Conservation (phyloP, 1,140 invertebrate species). For the Nomia melanderi region DNA sequence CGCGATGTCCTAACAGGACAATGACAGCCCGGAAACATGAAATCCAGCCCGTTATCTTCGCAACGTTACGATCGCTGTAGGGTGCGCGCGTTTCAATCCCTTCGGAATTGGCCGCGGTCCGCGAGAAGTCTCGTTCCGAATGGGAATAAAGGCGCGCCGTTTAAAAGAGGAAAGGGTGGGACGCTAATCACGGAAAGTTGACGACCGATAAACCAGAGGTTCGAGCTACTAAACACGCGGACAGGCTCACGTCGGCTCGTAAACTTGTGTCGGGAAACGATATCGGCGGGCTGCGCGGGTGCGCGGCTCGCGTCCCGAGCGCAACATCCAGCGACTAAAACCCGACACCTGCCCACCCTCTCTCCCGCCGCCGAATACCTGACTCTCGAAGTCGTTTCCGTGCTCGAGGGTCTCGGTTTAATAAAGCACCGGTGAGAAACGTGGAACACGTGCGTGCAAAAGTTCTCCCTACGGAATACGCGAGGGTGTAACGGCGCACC, state of each 20-base stretch:
- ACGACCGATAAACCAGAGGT: constrained; percentile 59
- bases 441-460: constrained; percentile 67
- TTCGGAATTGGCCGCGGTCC: not conserved
- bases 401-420: constrained; percentile 46
- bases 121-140: not conserved
- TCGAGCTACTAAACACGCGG: constrained; percentile 25
- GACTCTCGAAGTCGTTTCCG: constrained; percentile 38
- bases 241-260: constrained; percentile 42
- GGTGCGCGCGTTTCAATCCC: not conserved
- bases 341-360: not conserved
- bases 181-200: constrained; percentile 42
- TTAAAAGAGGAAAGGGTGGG: not conserved
- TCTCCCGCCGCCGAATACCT: not conserved
- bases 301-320: not conserved
- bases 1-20: not conserved
- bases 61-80: not conserved
- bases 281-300: constrained; percentile 6
- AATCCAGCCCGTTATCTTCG: no score
- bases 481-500: constrained; percentile 40
- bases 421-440: constrained; percentile 68
- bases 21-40: no score
- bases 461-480: constrained; percentile 53
- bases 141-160: not conserved
- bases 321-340: not conserved
- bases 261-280: constrained; percentile 47